Evolutionary conservation across 2,113 vertebrate genomes (phyloP).

Genomic region (Myotis davidii): DNA sequence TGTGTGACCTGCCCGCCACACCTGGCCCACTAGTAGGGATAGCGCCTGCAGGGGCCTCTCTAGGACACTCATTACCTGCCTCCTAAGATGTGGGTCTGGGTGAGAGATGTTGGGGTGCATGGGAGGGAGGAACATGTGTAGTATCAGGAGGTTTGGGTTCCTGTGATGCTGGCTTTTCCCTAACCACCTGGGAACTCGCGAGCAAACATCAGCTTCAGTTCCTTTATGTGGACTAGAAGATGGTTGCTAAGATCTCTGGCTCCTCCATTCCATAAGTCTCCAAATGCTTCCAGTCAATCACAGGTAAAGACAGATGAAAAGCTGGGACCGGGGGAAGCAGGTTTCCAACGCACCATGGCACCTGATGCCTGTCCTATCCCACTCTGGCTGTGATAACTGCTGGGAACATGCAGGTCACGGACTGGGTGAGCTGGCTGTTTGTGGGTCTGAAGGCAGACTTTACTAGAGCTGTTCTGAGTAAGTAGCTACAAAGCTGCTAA

Average conservation of each 20-base stretch:
- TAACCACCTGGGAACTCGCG: neutral
- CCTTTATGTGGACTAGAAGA: neutral
- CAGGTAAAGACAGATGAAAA: neutral
- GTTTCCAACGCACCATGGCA: neutral
- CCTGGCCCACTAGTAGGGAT: neutral
- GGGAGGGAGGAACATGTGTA: neutral
- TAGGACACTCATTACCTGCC: fast-evolving
- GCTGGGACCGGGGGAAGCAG: neutral
- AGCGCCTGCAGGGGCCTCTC: neutral
- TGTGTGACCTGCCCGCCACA: neutral
- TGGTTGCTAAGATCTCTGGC: neutral
- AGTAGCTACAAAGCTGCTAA: constrained; percentile 80
- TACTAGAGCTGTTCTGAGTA: constrained; percentile 60
- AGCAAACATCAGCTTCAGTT: neutral
- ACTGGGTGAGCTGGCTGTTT: neutral
- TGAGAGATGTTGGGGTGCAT: neutral
- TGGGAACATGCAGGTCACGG: neutral
- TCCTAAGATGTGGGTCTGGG: neutral
- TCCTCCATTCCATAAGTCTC: neutral
- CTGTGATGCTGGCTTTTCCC: neutral
- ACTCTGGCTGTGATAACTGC: neutral
- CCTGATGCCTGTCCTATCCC: fast-evolving
- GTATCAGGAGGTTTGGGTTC: neutral
- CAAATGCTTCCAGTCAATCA: neutral
- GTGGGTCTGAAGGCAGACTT: neutral